Conservation (phyloP, 2,888 invertebrate species). For the Tipula lateralis region DNA sequence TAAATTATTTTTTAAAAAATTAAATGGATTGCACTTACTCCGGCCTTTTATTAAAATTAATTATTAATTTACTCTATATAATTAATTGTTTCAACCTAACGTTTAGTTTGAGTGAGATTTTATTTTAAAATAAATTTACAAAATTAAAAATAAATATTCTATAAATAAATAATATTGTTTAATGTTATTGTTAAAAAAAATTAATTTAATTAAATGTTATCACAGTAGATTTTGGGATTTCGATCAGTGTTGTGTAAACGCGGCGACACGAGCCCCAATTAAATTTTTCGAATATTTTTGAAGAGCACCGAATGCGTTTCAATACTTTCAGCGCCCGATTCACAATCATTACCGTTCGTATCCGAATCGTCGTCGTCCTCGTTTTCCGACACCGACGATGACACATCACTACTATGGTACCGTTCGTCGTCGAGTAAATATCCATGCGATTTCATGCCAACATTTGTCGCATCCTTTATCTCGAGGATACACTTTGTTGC, state of each 20-base stretch:
- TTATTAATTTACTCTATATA: not conserved
- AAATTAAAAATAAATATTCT: conserved; percentile 11
- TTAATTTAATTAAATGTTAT: conserved; percentile 7
- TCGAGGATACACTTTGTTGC: conserved; percentile 29
- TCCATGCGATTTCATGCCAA: conserved; percentile 33
- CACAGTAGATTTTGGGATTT: not conserved
- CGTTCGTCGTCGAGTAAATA: conserved; percentile 37
- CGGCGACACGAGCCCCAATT: not conserved
- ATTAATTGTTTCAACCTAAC: not conserved
- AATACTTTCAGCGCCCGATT: conserved; percentile 81
- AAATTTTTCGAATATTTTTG: conserved; percentile 60
- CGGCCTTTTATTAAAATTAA: not conserved
- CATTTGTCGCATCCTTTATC: conserved; percentile 31
- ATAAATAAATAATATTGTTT: conserved; percentile 3
- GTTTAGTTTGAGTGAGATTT: not conserved
- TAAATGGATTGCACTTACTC: conserved; percentile 14
- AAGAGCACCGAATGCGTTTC: conserved; percentile 85
- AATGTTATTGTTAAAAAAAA: not conserved
- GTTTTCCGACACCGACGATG: conserved; percentile 51
- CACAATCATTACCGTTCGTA: conserved; percentile 68
- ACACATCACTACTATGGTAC: conserved; percentile 34
- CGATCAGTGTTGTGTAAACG: not conserved
- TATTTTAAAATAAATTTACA: not conserved
- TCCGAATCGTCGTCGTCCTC: conserved; percentile 74
- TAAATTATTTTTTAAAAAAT: not conserved